Conservation (phyloP, 2,888 invertebrate genomes). For the Cephus pygmeus region DNA sequence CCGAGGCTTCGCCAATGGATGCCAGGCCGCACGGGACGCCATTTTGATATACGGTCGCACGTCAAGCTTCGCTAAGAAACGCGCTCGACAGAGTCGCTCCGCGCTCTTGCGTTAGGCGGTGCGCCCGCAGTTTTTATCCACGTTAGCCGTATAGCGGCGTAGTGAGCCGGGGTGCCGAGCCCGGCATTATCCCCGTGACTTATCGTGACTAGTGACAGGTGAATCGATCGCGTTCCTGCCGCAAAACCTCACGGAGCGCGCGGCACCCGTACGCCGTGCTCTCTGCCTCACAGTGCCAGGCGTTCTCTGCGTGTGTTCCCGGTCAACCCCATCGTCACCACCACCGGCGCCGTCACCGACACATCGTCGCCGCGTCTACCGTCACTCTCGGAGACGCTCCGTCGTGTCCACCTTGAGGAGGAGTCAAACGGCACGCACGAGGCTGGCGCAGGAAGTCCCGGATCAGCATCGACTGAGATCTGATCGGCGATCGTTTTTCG, state of each 20-base stretch:
- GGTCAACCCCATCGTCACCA: conserved; percentile 1
- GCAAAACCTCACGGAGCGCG: conserved; percentile 24
- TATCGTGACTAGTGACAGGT: conserved; percentile 57
- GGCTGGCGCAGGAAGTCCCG: background rate
- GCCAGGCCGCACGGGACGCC: conserved; percentile 59
- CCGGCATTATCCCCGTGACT: conserved; percentile 11
- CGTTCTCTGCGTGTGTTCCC: background rate
- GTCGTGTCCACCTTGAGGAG: background rate
- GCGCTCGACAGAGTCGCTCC: conserved; percentile 33
- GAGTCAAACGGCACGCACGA: conserved; percentile 3
- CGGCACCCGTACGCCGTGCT: conserved; percentile 21
- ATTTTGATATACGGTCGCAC: conserved; percentile 63
- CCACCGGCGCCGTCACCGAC: background rate
- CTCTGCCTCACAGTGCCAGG: background rate
- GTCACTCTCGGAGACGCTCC: background rate
- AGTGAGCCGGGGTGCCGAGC: conserved; percentile 15
- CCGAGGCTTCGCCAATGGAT: conserved; percentile 56
- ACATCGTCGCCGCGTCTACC: background rate
- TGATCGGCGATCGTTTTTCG: background rate
- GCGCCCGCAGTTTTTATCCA: conserved; percentile 17
- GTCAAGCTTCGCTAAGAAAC: conserved; percentile 49
- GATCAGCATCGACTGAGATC: background rate
- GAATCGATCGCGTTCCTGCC: conserved; percentile 46
- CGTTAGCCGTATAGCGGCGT: conserved; percentile 13
- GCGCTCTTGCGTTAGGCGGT: conserved; percentile 28